A percentile compares a stretch with the other conserved stretches of the same genome.
Conservation (phyloP, 1,140 invertebrate species). For the Drosophila aff. region DNA sequence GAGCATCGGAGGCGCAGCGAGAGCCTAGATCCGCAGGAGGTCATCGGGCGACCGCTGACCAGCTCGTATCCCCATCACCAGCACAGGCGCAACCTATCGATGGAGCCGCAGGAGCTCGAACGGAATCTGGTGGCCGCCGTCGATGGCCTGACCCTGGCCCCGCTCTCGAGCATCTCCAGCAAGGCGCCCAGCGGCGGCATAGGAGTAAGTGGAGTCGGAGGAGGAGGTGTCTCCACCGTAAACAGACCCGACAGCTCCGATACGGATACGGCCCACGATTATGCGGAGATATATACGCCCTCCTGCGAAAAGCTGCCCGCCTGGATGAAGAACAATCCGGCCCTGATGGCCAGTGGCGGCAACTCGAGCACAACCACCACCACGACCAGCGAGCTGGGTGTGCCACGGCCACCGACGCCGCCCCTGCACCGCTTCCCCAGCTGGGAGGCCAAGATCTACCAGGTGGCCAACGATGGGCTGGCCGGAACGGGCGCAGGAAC, state of each 20-base stretch:
- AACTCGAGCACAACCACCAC: slow-evolving; percentile 86
- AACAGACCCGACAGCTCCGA: slow-evolving; percentile 87
- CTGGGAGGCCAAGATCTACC: slow-evolving; percentile 98
- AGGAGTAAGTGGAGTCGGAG: slow-evolving; percentile 41
- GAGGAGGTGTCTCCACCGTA: slow-evolving; percentile 16
- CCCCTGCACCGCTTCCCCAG: slow-evolving; percentile 95
- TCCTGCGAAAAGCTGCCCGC: slow-evolving; percentile 89
- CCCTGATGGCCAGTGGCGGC: slow-evolving; percentile 85
- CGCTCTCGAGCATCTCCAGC: slow-evolving; percentile 86
- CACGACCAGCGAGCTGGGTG: slow-evolving; percentile 85
- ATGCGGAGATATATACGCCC: slow-evolving; percentile 97
- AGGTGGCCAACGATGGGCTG: slow-evolving; percentile 94
- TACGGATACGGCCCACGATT: slow-evolving; percentile 93
- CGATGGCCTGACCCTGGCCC: slow-evolving; percentile 86
- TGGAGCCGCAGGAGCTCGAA: slow-evolving; percentile 85
- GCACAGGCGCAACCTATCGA: slow-evolving; percentile 85
- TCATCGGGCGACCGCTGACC: slow-evolving; percentile 73
- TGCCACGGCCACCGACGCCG: slow-evolving; percentile 92
- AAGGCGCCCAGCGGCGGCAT: slow-evolving; percentile 64
- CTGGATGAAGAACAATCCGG: slow-evolving; percentile 86
- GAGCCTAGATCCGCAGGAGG: slow-evolving; percentile 83
- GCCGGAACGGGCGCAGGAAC: slow-evolving; percentile 54
- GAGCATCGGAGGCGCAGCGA: slow-evolving; percentile 85
- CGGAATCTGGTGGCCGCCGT: slow-evolving; percentile 87
- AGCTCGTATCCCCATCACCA: slow-evolving; percentile 85